Conservation (phyloP, 2,888 invertebrate genomes). For the Abrostola tripartita region DNA sequence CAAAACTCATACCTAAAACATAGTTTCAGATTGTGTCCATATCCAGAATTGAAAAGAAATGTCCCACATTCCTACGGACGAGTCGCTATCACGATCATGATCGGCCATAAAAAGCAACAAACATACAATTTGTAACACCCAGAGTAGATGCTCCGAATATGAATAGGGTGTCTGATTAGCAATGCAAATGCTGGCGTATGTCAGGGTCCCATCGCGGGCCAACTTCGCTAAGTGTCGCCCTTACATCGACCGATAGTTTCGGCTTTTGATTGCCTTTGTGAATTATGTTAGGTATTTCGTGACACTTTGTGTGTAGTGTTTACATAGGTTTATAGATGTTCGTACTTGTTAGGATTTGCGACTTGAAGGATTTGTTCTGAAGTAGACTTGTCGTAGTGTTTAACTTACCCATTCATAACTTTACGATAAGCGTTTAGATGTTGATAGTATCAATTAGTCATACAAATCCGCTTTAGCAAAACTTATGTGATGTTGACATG, state of each 20-base stretch:
- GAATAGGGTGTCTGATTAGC: conserved; percentile 58
- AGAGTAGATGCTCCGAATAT: conserved; percentile 50
- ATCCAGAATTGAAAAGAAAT: background rate
- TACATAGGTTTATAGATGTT: conserved; percentile 35
- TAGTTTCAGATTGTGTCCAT: too few relatives aligned
- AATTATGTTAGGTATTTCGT: conserved; percentile 53
- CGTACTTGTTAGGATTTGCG: conserved; percentile 5
- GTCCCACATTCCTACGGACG: conserved; percentile 14
- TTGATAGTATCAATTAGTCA: background rate
- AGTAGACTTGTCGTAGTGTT: background rate
- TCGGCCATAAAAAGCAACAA: conserved; percentile 48
- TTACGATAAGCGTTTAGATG: background rate
- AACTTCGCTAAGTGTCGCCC: conserved; percentile 56
- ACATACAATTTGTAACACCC: conserved; percentile 49
- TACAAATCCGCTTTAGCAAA: background rate
- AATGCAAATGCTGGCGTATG: conserved; percentile 60
- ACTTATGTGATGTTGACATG: too few relatives aligned
- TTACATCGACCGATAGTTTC: conserved; percentile 56
- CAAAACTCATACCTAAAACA: too few relatives aligned
- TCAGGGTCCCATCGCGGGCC: conserved; percentile 52
- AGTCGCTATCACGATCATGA: conserved; percentile 40
- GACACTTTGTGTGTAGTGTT: conserved; percentile 34
- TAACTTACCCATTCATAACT: background rate
- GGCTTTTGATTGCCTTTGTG: conserved; percentile 59
- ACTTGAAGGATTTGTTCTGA: conserved; percentile 3